phyloP scores from a whole-genome alignment of 2,113 vertebrate species.

The Cranoglanis bouderius region DNA sequence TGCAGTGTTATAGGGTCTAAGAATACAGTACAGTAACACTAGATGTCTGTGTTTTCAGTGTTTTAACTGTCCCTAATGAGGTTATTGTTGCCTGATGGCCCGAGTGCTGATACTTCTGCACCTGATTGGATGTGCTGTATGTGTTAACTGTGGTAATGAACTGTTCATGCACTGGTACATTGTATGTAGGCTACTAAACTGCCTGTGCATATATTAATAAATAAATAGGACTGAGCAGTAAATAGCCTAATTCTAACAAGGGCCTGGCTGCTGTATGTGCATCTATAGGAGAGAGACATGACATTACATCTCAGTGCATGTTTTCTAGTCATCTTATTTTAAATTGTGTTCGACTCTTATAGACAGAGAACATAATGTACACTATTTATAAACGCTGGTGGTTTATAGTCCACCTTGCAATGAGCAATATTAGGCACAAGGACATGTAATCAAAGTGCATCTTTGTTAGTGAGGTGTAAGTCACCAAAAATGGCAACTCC shows the following conservation, averaged over 20 bases:
- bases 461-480: not conserved
- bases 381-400: not conserved
- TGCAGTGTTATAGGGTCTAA: not conserved
- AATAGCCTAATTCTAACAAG: not conserved
- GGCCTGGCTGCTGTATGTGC: too few relatives aligned
- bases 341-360: not conserved
- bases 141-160: not conserved
- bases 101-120: not conserved
- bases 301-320: not conserved
- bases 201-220: slow-evolving; percentile 16
- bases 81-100: not conserved
- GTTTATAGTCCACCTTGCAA: not conserved
- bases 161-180: not conserved
- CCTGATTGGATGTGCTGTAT: slow-evolving; percentile 1
- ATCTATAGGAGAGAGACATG: too few relatives aligned
- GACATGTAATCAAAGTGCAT: not conserved
- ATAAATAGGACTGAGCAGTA: not conserved
- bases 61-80: not conserved
- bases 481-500: not conserved
- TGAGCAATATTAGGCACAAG: not conserved
- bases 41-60: not conserved
- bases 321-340: not conserved
- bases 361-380: not conserved
- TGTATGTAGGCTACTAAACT: not conserved
- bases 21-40: not conserved